A percentile compares a stretch with the other conserved stretches of the same genome.
These are phyloP conservation scores for Procambarus clarkii DNA, from an alignment of 1,140 invertebrate species.

Conservation along the genomic window DNA sequence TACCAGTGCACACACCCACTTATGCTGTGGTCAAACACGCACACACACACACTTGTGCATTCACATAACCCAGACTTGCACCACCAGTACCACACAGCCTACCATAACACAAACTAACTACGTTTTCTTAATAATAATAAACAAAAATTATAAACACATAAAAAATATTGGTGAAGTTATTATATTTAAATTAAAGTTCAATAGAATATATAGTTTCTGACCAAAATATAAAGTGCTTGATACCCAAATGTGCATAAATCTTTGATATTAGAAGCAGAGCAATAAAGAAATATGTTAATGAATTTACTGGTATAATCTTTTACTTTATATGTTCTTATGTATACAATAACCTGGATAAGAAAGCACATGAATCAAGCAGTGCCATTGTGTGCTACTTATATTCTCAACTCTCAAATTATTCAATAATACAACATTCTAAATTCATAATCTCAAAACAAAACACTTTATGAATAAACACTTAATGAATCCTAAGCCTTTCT, in stretches of 20 bases:
- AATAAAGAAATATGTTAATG: background rate
- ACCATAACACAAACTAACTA: conserved; percentile 38
- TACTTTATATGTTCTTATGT: background rate
- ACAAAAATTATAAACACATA: conserved; percentile 4
- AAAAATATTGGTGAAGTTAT: conserved; percentile 30
- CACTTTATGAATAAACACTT: background rate
- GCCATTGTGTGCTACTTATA: conserved; percentile 2
- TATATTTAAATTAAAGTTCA: background rate
- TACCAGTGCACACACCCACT: conserved; percentile 59
- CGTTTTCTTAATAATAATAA: background rate
- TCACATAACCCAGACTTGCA: conserved; percentile 57
- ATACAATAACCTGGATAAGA: background rate
- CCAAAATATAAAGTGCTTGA: background rate
- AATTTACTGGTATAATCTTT: background rate
- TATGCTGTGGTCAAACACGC: conserved; percentile 52
- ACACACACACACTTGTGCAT: conserved; percentile 52
- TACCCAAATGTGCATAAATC: background rate
- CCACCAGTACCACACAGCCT: conserved; percentile 69
- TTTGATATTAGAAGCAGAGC: background rate
- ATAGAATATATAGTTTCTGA: background rate
- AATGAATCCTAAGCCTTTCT: background rate
- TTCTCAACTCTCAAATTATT: background rate
- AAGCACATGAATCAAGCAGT: background rate
- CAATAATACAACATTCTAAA: conserved; percentile 4
- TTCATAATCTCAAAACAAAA: background rate